Percentiles rank a stretch among this genome's conserved stretches.
Evolutionary conservation across 35 echinoderm and acorn worm species (phyloP).

Genomic region (Eucidaris tribuloides): DNA sequence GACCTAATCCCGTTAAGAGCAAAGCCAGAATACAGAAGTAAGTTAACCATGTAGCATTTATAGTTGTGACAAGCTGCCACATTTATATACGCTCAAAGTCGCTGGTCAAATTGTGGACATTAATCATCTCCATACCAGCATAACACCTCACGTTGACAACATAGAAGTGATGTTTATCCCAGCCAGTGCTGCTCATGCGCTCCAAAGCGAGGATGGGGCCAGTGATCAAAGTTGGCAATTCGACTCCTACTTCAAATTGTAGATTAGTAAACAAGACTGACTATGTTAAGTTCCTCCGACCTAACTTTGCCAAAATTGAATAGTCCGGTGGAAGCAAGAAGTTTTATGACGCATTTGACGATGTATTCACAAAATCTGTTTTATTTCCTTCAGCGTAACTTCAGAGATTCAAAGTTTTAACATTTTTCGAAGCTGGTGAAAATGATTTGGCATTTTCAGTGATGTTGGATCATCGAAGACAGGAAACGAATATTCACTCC

Average conservation of each 20-base stretch:
- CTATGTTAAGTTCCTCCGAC: not conserved
- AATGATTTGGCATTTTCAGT: not conserved
- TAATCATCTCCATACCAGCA: conserved; percentile 30
- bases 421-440: conserved; percentile 2
- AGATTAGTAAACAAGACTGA: conserved; percentile 24
- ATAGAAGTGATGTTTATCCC: conserved; percentile 5
- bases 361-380: not conserved
- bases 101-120: conserved; percentile 26
- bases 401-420: not conserved
- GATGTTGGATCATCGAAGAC: not conserved
- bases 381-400: not conserved
- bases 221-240: conserved; percentile 11
- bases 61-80: not conserved
- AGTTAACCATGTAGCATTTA: not conserved
- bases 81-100: conserved; percentile 51
- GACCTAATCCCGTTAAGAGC: conserved; percentile 13
- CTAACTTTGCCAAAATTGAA: conserved; percentile 11
- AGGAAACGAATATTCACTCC: not conserved
- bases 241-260: conserved; percentile 27
- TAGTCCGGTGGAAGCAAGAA: not conserved
- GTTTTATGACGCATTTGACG: not conserved
- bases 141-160: not conserved
- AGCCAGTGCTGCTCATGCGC: conserved; percentile 37
- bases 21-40: not conserved
- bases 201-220: conserved; percentile 49